Evolutionary conservation across 2,888 invertebrate species (phyloP), one percentile per base, ranked within the genome.

Genomic region (Macaria liturata): DNA sequence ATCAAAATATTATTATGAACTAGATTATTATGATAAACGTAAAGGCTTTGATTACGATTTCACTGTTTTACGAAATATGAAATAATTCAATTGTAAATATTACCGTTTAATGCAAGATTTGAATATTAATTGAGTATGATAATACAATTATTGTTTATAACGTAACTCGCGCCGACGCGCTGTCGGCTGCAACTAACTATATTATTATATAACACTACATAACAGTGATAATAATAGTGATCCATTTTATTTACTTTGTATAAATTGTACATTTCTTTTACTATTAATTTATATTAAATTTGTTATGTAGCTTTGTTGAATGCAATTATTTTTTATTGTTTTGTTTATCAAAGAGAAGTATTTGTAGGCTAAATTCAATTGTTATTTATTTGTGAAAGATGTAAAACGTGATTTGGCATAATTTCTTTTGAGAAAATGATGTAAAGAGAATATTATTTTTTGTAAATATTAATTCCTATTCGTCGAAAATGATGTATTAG

Each of bases 281-380:
- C 80, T 72, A 83, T 88, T 91, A 90, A 91, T 90, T 91, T 91
- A 91, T 91, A 90, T 89, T 88, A 87, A 88, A 90, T 89, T 91
- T 91, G 91, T 91, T 91, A 91, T 89, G 83, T 89, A 89, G 91
- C 91, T 91, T 90, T 90, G 91, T 91, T 91, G 88, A 89, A 91
- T 91, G 88, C 91, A 88, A 91, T 89, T 91, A 90, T 90, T 90
- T 88, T 90, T 90, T 90, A 90, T 90, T 91, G 90, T 91, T 91
- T 91, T 91, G 86, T 90, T 88, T 89, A 88, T 90, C 82, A 84
- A 89, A 86, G 80, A 84, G 82, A 88, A 89, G 88, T 88, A 89
- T 90, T 90, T 84, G 59, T 91, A 91, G 90, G 86, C 90, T 91
- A 90, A 89, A 91, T 89, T 91, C 86, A 79, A 88, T 89, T 91